A percentile compares a stretch with the other conserved stretches of the same genome.
These are phyloP conservation scores for Drosophila funebris DNA, from an alignment of 1,140 invertebrate species.

Conservation along the genomic window DNA sequence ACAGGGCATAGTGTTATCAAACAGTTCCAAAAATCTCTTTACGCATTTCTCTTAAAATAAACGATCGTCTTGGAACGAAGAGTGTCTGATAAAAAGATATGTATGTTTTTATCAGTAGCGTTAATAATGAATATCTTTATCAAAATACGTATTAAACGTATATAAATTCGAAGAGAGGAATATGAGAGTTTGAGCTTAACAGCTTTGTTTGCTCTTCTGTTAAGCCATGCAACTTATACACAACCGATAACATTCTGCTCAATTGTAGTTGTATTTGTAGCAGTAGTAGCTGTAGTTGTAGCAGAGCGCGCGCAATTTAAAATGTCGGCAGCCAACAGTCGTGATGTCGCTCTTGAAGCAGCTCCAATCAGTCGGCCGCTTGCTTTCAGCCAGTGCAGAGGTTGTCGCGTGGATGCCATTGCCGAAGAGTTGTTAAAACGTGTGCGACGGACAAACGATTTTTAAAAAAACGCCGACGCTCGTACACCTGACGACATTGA, in stretches of 20 bases:
- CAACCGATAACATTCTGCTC: neutral
- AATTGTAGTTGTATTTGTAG: neutral
- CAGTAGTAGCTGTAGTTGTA: neutral
- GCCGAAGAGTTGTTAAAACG: constrained; percentile 45
- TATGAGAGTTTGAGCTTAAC: constrained; percentile 11
- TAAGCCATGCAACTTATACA: constrained; percentile 2
- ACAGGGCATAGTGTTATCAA: neutral
- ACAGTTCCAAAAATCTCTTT: neutral
- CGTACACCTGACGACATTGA: constrained; percentile 43
- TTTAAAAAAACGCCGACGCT: constrained; percentile 49
- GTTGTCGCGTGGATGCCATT: constrained; percentile 53
- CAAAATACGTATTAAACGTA: neutral
- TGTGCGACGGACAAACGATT: constrained; percentile 43
- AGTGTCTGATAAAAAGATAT: neutral
- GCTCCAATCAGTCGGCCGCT: constrained; percentile 57
- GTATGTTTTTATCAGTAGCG: neutral
- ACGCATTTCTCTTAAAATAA: neutral
- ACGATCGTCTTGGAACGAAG: neutral
- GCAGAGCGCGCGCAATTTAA: constrained; percentile 37
- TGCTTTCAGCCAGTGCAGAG: constrained; percentile 50
- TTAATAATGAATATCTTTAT: neutral
- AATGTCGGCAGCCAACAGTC: constrained; percentile 19
- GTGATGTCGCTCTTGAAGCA: neutral
- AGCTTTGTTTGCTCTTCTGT: neutral
- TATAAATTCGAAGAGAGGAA: constrained; percentile 10